A percentile compares a stretch with the other conserved stretches of the same genome.
Evolutionary conservation across 1,140 invertebrate species (phyloP).

Genomic region (Pseudoatta argentina): DNA sequence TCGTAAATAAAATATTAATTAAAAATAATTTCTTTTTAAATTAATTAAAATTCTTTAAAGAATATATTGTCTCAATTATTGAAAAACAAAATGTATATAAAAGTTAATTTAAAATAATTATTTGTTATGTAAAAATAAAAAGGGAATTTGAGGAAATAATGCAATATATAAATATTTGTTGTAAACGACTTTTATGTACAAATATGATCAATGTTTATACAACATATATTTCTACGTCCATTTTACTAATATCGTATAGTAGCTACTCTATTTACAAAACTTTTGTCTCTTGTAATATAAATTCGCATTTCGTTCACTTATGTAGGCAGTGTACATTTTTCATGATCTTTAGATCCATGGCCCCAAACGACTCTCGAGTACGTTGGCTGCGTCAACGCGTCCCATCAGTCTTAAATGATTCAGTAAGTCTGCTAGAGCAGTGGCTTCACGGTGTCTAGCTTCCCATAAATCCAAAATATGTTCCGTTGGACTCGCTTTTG

Average conservation of each 20-base stretch:
- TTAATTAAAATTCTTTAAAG: neutral
- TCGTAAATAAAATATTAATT: neutral
- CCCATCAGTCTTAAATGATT: slow-evolving; percentile 97
- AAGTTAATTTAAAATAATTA: neutral
- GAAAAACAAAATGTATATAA: neutral
- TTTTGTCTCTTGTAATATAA: slow-evolving; percentile 53
- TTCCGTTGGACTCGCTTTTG: slow-evolving; percentile 97
- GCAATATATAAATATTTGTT: slow-evolving; percentile 56
- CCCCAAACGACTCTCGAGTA: slow-evolving; percentile 95
- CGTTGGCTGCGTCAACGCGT: slow-evolving; percentile 94
- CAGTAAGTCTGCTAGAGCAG: slow-evolving; percentile 94
- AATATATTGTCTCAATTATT: neutral
- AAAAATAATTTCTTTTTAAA: neutral
- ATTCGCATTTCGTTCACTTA: slow-evolving; percentile 13
- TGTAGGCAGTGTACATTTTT: slow-evolving; percentile 45
- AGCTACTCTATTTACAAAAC: slow-evolving; percentile 72
- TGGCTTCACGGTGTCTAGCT: slow-evolving; percentile 94
- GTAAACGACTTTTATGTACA: slow-evolving; percentile 77
- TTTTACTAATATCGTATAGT: slow-evolving; percentile 52
- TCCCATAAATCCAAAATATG: slow-evolving; percentile 98
- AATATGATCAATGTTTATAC: slow-evolving; percentile 70
- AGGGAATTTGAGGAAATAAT: neutral
- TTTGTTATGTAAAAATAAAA: neutral
- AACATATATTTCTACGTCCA: slow-evolving; percentile 71
- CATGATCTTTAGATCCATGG: slow-evolving; percentile 88